These are phyloP conservation scores for Diadumene lineata DNA, from an alignment of 92 coral and sea anemone species.

Conservation along the genomic window DNA sequence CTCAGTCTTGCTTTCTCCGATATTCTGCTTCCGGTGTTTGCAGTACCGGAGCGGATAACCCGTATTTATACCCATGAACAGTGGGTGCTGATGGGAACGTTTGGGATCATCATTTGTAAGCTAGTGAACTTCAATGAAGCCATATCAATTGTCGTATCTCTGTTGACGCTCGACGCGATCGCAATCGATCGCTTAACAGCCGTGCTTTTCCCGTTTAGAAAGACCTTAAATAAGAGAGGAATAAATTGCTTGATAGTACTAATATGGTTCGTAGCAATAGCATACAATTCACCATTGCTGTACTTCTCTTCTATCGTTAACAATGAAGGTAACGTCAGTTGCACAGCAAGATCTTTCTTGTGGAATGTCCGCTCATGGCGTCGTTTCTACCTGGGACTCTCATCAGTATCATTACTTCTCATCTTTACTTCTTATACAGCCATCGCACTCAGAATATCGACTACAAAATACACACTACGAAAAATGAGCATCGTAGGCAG, in stretches of 20 bases:
- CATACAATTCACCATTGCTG: constrained; percentile 30
- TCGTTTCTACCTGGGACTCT: constrained; percentile 26
- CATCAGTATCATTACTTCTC: constrained; percentile 10
- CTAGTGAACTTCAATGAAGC: constrained; percentile 44
- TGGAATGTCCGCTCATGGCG: constrained; percentile 35
- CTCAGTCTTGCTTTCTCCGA: constrained; percentile 26
- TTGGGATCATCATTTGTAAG: constrained; percentile 31
- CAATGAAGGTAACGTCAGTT: background rate
- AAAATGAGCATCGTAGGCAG: constrained; percentile 7
- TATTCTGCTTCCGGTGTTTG: constrained; percentile 30
- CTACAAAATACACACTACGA: background rate
- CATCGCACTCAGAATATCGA: constrained; percentile 12
- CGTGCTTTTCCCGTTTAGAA: constrained; percentile 19
- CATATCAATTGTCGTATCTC: constrained; percentile 33
- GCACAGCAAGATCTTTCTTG: constrained; percentile 23
- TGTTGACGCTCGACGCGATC: constrained; percentile 22
- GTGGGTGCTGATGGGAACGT: constrained; percentile 32
- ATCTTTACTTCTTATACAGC: constrained; percentile 17
- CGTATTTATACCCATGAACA: constrained; percentile 21
- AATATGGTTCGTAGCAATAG: constrained; percentile 29
- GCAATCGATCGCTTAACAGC: constrained; percentile 35
- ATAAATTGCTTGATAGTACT: background rate
- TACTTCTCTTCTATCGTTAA: constrained; percentile 20
- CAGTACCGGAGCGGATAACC: constrained; percentile 33
- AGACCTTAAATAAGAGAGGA: background rate